A percentile compares a stretch with the other conserved stretches of the same genome.
Evolutionary conservation across 2,888 invertebrate species (phyloP).

Genomic region (Zootermopsis nevadensis): DNA sequence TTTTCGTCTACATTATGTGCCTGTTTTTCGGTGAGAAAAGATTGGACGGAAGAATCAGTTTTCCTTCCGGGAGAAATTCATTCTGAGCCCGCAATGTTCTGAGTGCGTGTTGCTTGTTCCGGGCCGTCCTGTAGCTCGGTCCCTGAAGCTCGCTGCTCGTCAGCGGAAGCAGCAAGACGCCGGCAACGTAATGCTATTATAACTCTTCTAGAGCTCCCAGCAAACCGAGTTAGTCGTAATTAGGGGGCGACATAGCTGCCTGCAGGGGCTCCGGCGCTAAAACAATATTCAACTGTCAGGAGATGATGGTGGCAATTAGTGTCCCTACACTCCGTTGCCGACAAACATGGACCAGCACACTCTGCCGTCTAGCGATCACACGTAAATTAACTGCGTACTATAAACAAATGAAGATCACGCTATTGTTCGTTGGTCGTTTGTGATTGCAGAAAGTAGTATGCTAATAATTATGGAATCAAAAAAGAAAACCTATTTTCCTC

Average conservation of each 20-base stretch:
- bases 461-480: too few relatives aligned
- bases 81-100: neutral
- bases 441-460: too few relatives aligned
- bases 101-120: neutral
- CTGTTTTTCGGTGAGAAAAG: too few relatives aligned
- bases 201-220: constrained; percentile 47
- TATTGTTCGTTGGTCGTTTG: too few relatives aligned
- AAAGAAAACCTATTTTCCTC: too few relatives aligned
- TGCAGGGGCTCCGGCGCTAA: constrained; percentile 40
- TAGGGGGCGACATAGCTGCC: constrained; percentile 43
- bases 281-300: constrained; percentile 51
- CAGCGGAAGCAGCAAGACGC: constrained; percentile 21
- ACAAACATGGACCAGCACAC: neutral
- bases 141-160: constrained; percentile 42
- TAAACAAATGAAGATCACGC: too few relatives aligned
- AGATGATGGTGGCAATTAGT: constrained; percentile 51
- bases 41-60: too few relatives aligned
- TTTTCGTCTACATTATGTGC: too few relatives aligned
- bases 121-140: neutral
- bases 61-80: too few relatives aligned
- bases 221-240: constrained; percentile 49
- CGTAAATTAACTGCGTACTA: too few relatives aligned
- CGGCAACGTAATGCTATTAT: constrained; percentile 45
- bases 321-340: constrained; percentile 24
- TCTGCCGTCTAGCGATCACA: neutral